A percentile compares a stretch with the other conserved stretches of the same genome.
These are phyloP conservation scores for Drosophila nigrodunni DNA, from an alignment of 1,140 invertebrate species.

Conservation along the genomic window DNA sequence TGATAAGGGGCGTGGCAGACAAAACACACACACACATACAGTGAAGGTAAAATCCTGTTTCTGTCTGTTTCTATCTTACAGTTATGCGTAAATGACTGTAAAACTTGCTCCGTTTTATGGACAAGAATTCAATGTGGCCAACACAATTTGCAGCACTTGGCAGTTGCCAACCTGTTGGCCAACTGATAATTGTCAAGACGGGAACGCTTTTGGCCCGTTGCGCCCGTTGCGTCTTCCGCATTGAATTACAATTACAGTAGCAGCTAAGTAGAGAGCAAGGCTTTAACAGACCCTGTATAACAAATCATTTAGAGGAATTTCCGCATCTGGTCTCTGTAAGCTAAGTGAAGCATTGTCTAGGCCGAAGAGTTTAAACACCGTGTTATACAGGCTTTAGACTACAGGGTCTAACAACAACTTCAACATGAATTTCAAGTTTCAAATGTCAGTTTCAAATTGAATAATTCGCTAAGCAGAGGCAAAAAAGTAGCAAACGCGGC, in stretches of 20 bases:
- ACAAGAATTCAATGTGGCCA: slow-evolving; percentile 55
- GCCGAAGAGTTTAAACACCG: too few species aligned
- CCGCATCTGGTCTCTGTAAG: too few species aligned
- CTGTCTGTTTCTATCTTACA: slow-evolving; percentile 69
- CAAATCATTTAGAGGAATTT: too few species aligned
- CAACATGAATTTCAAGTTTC: slow-evolving; percentile 70
- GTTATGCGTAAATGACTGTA: slow-evolving; percentile 75
- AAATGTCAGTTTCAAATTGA: slow-evolving; percentile 69
- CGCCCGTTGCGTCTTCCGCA: slow-evolving; percentile 46
- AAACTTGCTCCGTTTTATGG: slow-evolving; percentile 72
- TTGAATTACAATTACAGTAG: slow-evolving; percentile 76
- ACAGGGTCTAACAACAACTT: slow-evolving; percentile 34
- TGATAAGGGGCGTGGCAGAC: slow-evolving; percentile 68
- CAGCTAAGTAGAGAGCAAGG: not conserved
- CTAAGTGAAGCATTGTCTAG: too few species aligned
- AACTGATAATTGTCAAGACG: slow-evolving; percentile 72
- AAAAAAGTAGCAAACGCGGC: slow-evolving; percentile 41
- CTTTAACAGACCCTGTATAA: too few species aligned
- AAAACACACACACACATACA: slow-evolving; percentile 6
- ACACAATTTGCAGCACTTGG: slow-evolving; percentile 71
- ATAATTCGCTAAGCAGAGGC: slow-evolving; percentile 33
- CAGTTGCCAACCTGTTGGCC: slow-evolving; percentile 46
- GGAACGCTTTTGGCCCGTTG: slow-evolving; percentile 35
- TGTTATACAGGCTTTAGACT: too few species aligned
- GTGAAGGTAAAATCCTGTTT: slow-evolving; percentile 70